Evolutionary conservation across 2,888 invertebrate species (phyloP), one percentile per base, ranked within the genome.

Genomic region (Xylocampa areola): DNA sequence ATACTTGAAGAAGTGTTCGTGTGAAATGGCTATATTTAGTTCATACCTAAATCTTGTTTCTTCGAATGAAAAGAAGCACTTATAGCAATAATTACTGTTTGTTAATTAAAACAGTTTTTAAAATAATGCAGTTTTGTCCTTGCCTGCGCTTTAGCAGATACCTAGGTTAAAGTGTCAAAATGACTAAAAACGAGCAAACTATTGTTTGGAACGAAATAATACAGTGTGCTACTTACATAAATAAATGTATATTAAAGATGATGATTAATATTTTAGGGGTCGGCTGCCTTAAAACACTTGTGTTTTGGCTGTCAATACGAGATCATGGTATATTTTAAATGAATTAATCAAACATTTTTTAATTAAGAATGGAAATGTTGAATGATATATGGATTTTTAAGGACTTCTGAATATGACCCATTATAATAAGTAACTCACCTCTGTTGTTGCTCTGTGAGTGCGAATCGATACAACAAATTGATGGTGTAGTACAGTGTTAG

Each of bases 381-480:
- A n/a, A 32, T 23, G 25, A 21, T 25, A 10, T 27, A 21, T 33
- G 11, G 8, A 16, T 60, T 29, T 13, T 2, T 19, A 16, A 57
- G 17, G 10, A 16, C 4, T 11, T 35, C 10, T 29, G 14, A 32
- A 45, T 36, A 4, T 45, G 19, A 41, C 7, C 14, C n/a, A n/a
- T 13, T 33, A 23, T 14, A 13, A 11, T 16, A 55, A 36, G 14
- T 27, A 58, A 88, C 95, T 95, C 89, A 98, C 98, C 95, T 96
- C 91, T 97, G 96, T 91, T 98, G 97, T 57, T 95, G 94, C 72
- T 96, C 96, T 81, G 95, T 96, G 85, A 98, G 95, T 40, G 96
- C 97, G 88, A 96, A 97, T 91, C 98, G 96, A 94, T 98, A 98
- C 72, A 97, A 92, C 76, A 98, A 93, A 92, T 98, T 98, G 86